Percentiles rank a stretch among this genome's conserved stretches.
These are phyloP conservation scores for Gastrophysa polygoni DNA, from an alignment of 2,888 invertebrate species.

Conservation along the genomic window DNA sequence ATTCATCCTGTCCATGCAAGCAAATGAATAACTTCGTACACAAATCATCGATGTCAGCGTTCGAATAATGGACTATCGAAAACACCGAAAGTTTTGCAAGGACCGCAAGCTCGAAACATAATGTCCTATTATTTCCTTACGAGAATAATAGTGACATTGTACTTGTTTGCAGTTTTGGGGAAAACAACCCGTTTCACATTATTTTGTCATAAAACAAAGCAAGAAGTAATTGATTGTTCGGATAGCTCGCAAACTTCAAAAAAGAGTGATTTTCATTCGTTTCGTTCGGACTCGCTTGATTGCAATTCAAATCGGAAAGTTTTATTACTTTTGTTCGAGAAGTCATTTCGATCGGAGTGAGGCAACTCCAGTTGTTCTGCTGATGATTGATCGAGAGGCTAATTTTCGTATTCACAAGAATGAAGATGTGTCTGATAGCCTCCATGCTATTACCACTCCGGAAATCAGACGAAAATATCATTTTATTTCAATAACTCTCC, in stretches of 20 bases:
- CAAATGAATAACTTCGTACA: neutral
- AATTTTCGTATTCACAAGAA: neutral
- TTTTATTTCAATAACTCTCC: too few relatives aligned
- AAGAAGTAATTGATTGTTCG: slow-evolving; percentile 15
- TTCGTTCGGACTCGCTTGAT: slow-evolving; percentile 6
- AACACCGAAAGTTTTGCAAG: neutral
- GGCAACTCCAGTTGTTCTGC: slow-evolving; percentile 7
- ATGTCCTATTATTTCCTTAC: neutral
- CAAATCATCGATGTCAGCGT: neutral
- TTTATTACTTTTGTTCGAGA: slow-evolving; percentile 2
- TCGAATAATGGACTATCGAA: neutral
- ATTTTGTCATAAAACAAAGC: slow-evolving; percentile 11
- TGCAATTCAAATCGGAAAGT: slow-evolving; percentile 17
- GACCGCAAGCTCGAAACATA: neutral
- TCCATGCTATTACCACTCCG: too few relatives aligned
- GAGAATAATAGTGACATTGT: slow-evolving; percentile 5
- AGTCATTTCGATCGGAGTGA: slow-evolving; percentile 15
- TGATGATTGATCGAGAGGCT: neutral
- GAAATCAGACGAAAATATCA: too few relatives aligned
- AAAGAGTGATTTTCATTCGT: slow-evolving; percentile 10
- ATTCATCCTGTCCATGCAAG: neutral
- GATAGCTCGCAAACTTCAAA: slow-evolving; percentile 6
- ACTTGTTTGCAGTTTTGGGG: slow-evolving; percentile 11
- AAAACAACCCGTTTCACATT: neutral
- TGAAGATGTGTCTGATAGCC: neutral